These are phyloP conservation scores for Mastacembelus armatus DNA, from an alignment of 2,797 vertebrate species.

Conservation along the genomic window DNA sequence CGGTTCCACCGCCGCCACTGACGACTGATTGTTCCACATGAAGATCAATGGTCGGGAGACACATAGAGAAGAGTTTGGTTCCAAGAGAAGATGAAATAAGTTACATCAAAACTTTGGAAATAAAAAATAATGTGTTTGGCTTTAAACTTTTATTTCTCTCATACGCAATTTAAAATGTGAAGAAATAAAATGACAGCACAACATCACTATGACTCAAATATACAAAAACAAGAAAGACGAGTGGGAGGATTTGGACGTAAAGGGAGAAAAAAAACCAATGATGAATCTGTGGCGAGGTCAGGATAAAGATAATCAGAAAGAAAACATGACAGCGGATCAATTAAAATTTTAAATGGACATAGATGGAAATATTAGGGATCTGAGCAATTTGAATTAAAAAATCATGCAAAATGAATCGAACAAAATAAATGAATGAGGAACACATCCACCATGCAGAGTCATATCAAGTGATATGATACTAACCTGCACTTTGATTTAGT, in stretches of 20 bases:
- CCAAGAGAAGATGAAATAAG: too few species aligned
- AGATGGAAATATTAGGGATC: slow-evolving; percentile 30
- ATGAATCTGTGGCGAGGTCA: slow-evolving; percentile 20
- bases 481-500: slow-evolving; percentile 98
- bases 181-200: slow-evolving; percentile 14
- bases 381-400: slow-evolving; percentile 26
- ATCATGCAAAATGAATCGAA: slow-evolving; percentile 48
- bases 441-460: slow-evolving; percentile 39
- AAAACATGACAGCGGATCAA: slow-evolving; percentile 7
- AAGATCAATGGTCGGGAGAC: background rate
- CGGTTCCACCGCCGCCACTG: slow-evolving; percentile 98
- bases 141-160: too few species aligned
- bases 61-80: background rate
- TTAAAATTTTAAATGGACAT: background rate
- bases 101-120: too few species aligned
- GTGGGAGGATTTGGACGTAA: background rate
- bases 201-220: slow-evolving; percentile 2
- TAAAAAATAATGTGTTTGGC: too few species aligned
- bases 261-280: background rate
- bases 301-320: background rate
- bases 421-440: slow-evolving; percentile 18
- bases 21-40: slow-evolving; percentile 82
- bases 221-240: background rate
- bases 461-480: slow-evolving; percentile 83
- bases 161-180: background rate